phyloP scores from a whole-genome alignment of 1,140 invertebrate genomes.

The Drosophila malerkotliana region DNA sequence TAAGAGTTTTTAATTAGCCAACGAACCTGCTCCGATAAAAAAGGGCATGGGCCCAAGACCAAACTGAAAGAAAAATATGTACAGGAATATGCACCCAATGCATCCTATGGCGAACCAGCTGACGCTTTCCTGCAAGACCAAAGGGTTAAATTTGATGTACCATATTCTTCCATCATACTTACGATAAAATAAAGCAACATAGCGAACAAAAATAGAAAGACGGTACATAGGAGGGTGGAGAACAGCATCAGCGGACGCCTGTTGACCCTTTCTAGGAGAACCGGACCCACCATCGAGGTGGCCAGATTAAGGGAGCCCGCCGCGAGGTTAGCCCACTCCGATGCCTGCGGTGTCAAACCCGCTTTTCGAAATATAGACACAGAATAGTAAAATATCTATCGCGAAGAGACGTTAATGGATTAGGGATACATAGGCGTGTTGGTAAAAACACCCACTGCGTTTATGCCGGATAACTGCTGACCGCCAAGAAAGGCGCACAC shows the following conservation, averaged over 20 bases:
- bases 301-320: conserved; percentile 88
- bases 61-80: conserved; percentile 92
- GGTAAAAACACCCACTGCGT: conserved; percentile 86
- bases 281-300: conserved; percentile 87
- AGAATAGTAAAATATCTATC: conserved; percentile 91
- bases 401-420: background rate
- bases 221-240: conserved; percentile 85
- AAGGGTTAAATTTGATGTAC: too few species aligned
- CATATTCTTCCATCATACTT: conserved; percentile 64
- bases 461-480: conserved; percentile 94
- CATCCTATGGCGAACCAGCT: conserved; percentile 87
- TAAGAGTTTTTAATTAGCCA: background rate
- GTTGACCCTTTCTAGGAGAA: conserved; percentile 85
- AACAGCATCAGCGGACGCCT: conserved; percentile 86
- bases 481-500: conserved; percentile 90
- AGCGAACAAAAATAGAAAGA: conserved; percentile 85
- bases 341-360: conserved; percentile 84
- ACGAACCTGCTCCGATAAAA: conserved; percentile 87
- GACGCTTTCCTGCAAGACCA: conserved; percentile 84
- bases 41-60: conserved; percentile 94
- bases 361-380: conserved; percentile 87
- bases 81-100: conserved; percentile 87
- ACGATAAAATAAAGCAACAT: conserved; percentile 86
- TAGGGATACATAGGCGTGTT: background rate
- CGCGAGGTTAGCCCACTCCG: conserved; percentile 89